A percentile compares a stretch with the other conserved stretches of the same genome.
These are phyloP conservation scores for Bos indicus DNA, from an alignment of 2,113 vertebrate genomes.

Conservation along the genomic window DNA sequence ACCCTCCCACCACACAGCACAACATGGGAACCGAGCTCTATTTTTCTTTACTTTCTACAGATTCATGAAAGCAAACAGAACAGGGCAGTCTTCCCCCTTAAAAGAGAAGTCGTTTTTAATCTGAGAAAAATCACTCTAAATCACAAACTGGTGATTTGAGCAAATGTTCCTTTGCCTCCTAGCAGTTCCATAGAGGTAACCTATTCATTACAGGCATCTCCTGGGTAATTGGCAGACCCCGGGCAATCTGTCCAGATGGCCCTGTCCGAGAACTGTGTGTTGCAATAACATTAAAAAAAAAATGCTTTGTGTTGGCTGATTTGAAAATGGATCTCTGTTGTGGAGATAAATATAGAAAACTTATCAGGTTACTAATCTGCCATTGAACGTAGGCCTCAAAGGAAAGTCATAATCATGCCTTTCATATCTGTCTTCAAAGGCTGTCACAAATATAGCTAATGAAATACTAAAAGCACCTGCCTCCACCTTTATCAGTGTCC, in stretches of 20 bases:
- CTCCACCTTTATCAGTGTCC: conserved; percentile 36
- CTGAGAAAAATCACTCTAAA: background rate
- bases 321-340: conserved; percentile 62
- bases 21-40: background rate
- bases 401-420: conserved; percentile 59
- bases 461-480: conserved; percentile 67
- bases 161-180: background rate
- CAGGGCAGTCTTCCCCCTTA: background rate
- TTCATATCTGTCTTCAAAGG: conserved; percentile 70
- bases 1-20: background rate
- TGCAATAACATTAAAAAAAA: conserved; percentile 60
- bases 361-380: conserved; percentile 73
- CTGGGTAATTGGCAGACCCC: background rate
- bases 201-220: background rate
- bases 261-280: background rate
- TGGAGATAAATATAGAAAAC: conserved; percentile 69
- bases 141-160: background rate
- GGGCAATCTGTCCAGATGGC: conserved; percentile 33
- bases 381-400: conserved; percentile 67
- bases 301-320: conserved; percentile 61
- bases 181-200: background rate
- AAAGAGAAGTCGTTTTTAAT: background rate
- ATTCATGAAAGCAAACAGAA: background rate
- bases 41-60: background rate
- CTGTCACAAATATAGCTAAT: conserved; percentile 65